Percentiles rank a stretch among this genome's conserved stretches.
Conservation (phyloP, 1,140 invertebrate genomes). For the Drosophila fuyamai region DNA sequence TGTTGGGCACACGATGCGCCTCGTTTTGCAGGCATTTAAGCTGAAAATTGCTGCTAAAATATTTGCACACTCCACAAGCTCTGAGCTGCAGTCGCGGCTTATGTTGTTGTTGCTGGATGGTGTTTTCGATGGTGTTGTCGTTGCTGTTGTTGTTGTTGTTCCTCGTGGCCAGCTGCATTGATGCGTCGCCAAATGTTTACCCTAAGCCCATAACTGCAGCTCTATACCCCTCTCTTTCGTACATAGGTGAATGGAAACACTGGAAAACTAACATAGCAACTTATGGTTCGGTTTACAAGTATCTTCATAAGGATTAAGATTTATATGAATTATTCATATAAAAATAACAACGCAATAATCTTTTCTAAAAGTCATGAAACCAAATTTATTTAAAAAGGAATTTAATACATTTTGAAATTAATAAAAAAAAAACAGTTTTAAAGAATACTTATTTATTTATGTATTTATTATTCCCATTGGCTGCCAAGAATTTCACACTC, state of each 20-base stretch:
- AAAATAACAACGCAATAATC: too few relatives aligned
- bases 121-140: conserved; percentile 12
- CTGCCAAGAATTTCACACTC: too few relatives aligned
- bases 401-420: too few relatives aligned
- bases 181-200: conserved; percentile 73
- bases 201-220: conserved; percentile 49
- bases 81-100: conserved; percentile 10
- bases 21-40: conserved; percentile 73
- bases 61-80: conserved; percentile 66
- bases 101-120: conserved; percentile 19
- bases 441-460: too few relatives aligned
- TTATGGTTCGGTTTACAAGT: too few relatives aligned
- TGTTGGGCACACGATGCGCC: conserved; percentile 55
- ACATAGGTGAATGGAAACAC: conserved; percentile 22
- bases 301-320: too few relatives aligned
- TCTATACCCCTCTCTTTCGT: conserved; percentile 10
- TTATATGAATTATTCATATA: too few relatives aligned
- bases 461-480: too few relatives aligned
- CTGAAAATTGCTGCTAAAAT: conserved; percentile 80
- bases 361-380: too few relatives aligned
- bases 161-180: conserved; percentile 68
- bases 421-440: too few relatives aligned
- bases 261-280: neutral
- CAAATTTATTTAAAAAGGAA: too few relatives aligned
- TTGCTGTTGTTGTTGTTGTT: conserved; percentile 26